Evolutionary conservation across 2,113 vertebrate species (phyloP), one percentile per base, ranked within the genome.

Genomic region (Grammomys dolichurus): DNA sequence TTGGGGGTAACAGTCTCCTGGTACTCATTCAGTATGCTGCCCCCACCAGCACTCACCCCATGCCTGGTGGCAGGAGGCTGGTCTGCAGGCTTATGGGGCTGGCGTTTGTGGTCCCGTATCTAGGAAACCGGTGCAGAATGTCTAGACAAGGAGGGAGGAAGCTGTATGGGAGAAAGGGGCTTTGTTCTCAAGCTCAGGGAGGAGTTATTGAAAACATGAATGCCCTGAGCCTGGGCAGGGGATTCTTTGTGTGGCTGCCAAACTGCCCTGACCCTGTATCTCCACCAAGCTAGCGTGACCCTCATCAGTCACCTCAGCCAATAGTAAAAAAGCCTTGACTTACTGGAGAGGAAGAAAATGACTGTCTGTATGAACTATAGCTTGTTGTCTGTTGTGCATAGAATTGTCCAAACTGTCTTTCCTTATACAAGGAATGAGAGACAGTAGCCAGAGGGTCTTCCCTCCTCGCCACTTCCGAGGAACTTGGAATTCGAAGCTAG

Each of bases 151-250:
- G n/a, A 76, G 77, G 33, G 87, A 85, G 95, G 94, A 92, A 95
- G 94, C 88, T 20, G 40, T 72, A 12, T 26, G 48, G 63, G 63
- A 95, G 95, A 97, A 96, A 95, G 75, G 86, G 77, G 36, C 97
- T 98, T 98, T 98, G 97, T 97, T 95, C 87, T 93, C 94, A 87
- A 92, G 85, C 90, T 86, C 73, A 93, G 85, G 22, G 93, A 92
- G 90, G 67, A 88, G 77, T 92, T 95, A 92, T 9, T 54, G 85
- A 97, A 96, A 88, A 73, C 36, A 7, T 46, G 85, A 95, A 96
- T 81, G 73, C 58, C 46, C 87, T 63, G 58, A 48, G 58, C 90
- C 58, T 1, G 2, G 86, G 96, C 22, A 82, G 56, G 51, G 91
- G 33, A 69, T 91, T 93, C 90, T 96, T 60, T 2, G 22, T 77